phyloP scores from a whole-genome alignment of 2,888 invertebrate species.

The Embidobia sp. region DNA sequence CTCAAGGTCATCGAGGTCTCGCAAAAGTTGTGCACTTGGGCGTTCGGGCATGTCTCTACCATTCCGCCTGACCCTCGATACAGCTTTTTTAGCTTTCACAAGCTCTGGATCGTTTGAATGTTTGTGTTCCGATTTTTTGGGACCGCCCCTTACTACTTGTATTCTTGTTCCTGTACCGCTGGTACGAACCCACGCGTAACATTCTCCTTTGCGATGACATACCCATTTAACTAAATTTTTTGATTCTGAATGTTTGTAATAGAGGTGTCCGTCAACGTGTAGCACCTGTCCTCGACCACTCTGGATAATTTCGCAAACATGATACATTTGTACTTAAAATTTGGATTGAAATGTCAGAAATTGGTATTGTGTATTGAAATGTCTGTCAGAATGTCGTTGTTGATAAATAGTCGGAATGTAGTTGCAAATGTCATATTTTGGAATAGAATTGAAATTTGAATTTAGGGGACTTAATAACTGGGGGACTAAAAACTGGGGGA shows the following conservation, averaged over 20 bases:
- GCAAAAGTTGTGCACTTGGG: not conserved
- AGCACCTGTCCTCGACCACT: too few relatives aligned
- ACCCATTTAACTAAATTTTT: not conserved
- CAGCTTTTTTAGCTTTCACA: not conserved
- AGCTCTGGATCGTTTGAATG: too few relatives aligned
- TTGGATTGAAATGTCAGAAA: too few relatives aligned
- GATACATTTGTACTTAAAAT: too few relatives aligned
- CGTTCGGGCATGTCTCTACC: not conserved
- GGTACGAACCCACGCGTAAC: not conserved
- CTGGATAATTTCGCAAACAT: too few relatives aligned
- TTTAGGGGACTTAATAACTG: too few relatives aligned
- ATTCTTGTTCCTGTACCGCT: not conserved
- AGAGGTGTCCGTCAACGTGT: not conserved
- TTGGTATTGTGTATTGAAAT: too few relatives aligned
- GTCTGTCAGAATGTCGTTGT: too few relatives aligned
- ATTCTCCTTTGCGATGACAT: not conserved
- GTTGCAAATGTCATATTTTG: too few relatives aligned
- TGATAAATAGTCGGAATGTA: too few relatives aligned
- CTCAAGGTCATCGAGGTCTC: not conserved
- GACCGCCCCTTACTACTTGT: not conserved
- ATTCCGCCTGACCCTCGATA: not conserved
- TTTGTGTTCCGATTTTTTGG: not conserved
- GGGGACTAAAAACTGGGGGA: too few relatives aligned
- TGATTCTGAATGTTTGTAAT: not conserved
- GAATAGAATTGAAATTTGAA: too few relatives aligned